phyloP scores from a whole-genome alignment of 2,888 invertebrate species.

The Tortricodes alternella region DNA sequence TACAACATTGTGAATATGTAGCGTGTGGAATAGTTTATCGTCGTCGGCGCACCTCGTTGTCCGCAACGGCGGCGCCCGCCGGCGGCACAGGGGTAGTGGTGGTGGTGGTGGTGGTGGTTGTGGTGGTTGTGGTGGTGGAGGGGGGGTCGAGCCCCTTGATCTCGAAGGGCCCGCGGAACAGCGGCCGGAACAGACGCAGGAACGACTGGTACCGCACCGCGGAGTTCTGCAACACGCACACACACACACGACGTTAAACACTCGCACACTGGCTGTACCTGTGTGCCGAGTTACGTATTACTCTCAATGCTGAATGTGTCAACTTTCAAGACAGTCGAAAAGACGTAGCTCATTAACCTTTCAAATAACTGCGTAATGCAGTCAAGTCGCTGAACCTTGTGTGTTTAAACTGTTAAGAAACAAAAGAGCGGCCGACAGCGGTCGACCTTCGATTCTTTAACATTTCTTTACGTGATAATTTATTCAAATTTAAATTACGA shows the following conservation, averaged over 20 bases:
- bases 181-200: conserved; percentile 88
- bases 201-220: conserved; percentile 88
- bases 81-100: conserved; percentile 62
- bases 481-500: background rate
- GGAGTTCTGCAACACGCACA: conserved; percentile 85
- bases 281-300: too few species aligned
- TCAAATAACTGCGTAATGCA: background rate
- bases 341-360: too few species aligned
- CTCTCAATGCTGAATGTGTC: too few species aligned
- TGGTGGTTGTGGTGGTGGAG: conserved; percentile 74
- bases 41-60: conserved; percentile 28
- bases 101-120: conserved; percentile 46
- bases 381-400: too few species aligned
- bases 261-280: background rate
- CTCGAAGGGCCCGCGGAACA: conserved; percentile 87
- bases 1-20: conserved; percentile 43
- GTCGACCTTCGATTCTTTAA: conserved; percentile 22
- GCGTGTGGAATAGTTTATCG: conserved; percentile 35
- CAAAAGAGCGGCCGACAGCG: background rate
- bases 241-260: background rate
- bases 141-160: conserved; percentile 87
- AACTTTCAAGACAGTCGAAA: too few species aligned
- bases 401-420: too few species aligned
- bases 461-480: background rate
- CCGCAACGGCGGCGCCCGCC: conserved; percentile 22